Base-by-base conservation (phyloP, 1,140 invertebrate genomes). In the Colletes latitarsis region DNA sequence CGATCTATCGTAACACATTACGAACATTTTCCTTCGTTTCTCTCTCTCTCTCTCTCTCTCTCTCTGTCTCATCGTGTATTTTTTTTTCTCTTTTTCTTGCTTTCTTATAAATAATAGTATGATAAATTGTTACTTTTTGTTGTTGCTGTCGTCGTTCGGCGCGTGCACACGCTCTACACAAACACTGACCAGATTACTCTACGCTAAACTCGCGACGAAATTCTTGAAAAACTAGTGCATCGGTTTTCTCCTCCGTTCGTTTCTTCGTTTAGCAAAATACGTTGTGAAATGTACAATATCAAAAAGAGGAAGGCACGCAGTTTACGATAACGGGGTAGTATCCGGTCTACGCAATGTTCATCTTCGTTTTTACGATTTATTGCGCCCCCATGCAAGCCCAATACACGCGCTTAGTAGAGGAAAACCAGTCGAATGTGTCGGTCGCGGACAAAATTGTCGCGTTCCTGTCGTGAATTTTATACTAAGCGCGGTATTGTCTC, bases 221-320 rank as follows among this genome's bases (percentile, higher is more conserved):
- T 58, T 58, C 75, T 49, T 70, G 64, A 81, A 77, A 53, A 57
- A 84, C 74, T 67, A 77, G 66, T 67, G 82, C 30, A 69, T 62
- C 63, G n/a, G 53, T 77, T 46, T 30, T 30, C 49, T 41, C 21
- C 41, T 60, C n/a, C 10, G 52, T 66, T 53, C n/a, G 52, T 66
- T 53, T 15, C 12, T 69, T 68, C 60, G 72, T 49, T 10, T 82
- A 82, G 64, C 58, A 43, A 79, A 62, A 85, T 82, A 68, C 43
- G 75, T n/a, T 43, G 69, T 41, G 83, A 86, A 86, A 81, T 86
- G 82, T 75, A 86, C 81, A 86, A 86, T 76, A 64, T 86, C 62
- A 79, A 82, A 77, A 67, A 75, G 77, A 72, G 81, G 52, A 80
- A 86, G 81, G 84, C 84, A 86, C 84, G 75, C 72, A 82, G 81